Evolutionary conservation across 2,888 invertebrate species (phyloP).

Genomic region (Aphidius colemani): DNA sequence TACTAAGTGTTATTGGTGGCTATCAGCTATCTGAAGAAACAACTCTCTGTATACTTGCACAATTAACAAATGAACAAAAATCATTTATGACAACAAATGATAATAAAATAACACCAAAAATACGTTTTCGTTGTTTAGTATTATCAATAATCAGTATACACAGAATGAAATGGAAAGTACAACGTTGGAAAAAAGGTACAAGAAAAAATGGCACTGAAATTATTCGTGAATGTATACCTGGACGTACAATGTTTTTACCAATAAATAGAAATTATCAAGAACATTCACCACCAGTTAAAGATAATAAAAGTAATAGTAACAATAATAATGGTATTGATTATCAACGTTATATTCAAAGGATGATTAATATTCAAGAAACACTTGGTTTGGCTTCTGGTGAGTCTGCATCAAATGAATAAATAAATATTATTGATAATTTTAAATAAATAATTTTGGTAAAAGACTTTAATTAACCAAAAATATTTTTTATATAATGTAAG

Average conservation of each 20-base stretch:
- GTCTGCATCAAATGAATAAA: slow-evolving; percentile 19
- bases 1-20: slow-evolving; percentile 71
- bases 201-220: slow-evolving; percentile 62
- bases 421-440: neutral
- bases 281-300: slow-evolving; percentile 46
- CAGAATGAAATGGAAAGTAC: slow-evolving; percentile 71
- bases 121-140: slow-evolving; percentile 63
- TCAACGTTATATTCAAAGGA: slow-evolving; percentile 43
- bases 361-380: slow-evolving; percentile 44
- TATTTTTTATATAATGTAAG: neutral
- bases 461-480: slow-evolving; percentile 1
- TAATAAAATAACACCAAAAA: slow-evolving; percentile 40
- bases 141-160: slow-evolving; percentile 66
- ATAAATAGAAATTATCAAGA: slow-evolving; percentile 32
- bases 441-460: neutral
- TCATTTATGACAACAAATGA: slow-evolving; percentile 37
- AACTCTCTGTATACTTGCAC: slow-evolving; percentile 58
- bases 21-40: slow-evolving; percentile 64
- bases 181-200: slow-evolving; percentile 66
- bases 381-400: slow-evolving; percentile 43
- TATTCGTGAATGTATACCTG: slow-evolving; percentile 35
- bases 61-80: slow-evolving; percentile 56
- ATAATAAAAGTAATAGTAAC: slow-evolving; percentile 30
- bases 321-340: slow-evolving; percentile 34
- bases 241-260: slow-evolving; percentile 40